Conservation (phyloP, 2,888 invertebrate genomes). For the Nomada flava region DNA sequence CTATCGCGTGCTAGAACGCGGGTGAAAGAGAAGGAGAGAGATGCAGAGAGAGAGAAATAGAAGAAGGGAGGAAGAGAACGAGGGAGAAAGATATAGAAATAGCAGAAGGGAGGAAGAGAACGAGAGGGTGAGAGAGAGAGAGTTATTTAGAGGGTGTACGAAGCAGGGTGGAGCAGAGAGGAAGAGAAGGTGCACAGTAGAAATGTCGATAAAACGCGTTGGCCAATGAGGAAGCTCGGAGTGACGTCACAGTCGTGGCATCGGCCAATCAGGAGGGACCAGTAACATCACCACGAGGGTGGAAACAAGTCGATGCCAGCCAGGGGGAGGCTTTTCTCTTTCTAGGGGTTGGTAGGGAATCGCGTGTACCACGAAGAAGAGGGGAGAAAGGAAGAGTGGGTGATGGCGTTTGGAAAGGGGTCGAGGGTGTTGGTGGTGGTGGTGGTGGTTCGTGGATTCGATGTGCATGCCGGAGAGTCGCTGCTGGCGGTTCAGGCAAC, state of each 20-base stretch:
- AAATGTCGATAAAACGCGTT: constrained; percentile 83
- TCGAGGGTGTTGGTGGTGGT: constrained; percentile 25
- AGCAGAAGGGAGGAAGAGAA: constrained; percentile 15
- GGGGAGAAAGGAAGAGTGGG: constrained; percentile 30
- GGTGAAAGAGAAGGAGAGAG: constrained; percentile 14
- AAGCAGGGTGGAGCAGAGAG: constrained; percentile 10
- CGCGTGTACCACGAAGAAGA: constrained; percentile 46
- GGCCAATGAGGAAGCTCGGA: constrained; percentile 80
- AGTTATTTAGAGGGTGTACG: not conserved
- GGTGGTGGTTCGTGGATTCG: constrained; percentile 47
- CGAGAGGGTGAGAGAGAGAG: constrained; percentile 5
- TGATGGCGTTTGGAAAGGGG: constrained; percentile 10
- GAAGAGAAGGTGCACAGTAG: constrained; percentile 68
- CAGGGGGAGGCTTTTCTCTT: constrained; percentile 79
- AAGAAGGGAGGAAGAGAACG: constrained; percentile 11
- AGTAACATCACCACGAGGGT: constrained; percentile 80
- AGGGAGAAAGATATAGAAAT: constrained; percentile 15
- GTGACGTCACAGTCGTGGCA: constrained; percentile 80
- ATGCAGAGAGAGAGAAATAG: constrained; percentile 19
- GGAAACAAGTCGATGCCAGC: constrained; percentile 76
- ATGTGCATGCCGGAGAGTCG: constrained; percentile 64
- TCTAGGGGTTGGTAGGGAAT: constrained; percentile 61
- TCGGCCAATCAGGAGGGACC: constrained; percentile 80
- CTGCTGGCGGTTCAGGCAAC: constrained; percentile 75
- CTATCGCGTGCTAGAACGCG: constrained; percentile 10